These are phyloP conservation scores for Isotomurus palustris DNA, from an alignment of 2,888 invertebrate species.

Conservation along the genomic window DNA sequence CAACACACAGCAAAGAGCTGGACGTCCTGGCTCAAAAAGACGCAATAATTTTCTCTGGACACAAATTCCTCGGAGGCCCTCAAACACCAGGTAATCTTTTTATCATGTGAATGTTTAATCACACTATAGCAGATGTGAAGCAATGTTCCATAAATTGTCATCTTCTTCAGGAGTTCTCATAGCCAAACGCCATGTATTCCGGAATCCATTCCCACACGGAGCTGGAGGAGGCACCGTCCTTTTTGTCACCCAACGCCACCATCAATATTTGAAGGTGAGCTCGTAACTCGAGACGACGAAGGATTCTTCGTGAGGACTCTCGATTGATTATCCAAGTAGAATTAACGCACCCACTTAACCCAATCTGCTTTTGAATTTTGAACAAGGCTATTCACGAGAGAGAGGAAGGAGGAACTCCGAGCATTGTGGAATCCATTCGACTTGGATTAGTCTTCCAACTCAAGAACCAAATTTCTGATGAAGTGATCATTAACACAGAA, in stretches of 20 bases:
- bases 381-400: conserved; percentile 57
- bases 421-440: conserved; percentile 73
- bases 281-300: no score
- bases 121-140: no score
- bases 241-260: conserved; percentile 52
- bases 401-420: conserved; percentile 68
- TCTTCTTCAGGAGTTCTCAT: conserved; percentile 58
- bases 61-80: conserved; percentile 40
- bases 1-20: conserved; percentile 57
- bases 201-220: conserved; percentile 54
- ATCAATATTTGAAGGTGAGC: conserved; percentile 55
- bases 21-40: conserved; percentile 63
- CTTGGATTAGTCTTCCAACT: conserved; percentile 80
- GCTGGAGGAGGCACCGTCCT: conserved; percentile 59
- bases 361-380: no score
- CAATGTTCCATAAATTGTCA: no score
- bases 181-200: conserved; percentile 59
- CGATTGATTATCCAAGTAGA: no score
- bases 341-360: no score
- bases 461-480: conserved; percentile 62
- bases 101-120: no score
- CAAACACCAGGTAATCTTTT: conserved; percentile 43
- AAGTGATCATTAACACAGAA: conserved; percentile 24
- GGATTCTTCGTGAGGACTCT: no score
- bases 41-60: conserved; percentile 56